These are phyloP conservation scores for Pipistrellus pipistrellus DNA, from an alignment of 2,797 vertebrate genomes.

Conservation along the genomic window DNA sequence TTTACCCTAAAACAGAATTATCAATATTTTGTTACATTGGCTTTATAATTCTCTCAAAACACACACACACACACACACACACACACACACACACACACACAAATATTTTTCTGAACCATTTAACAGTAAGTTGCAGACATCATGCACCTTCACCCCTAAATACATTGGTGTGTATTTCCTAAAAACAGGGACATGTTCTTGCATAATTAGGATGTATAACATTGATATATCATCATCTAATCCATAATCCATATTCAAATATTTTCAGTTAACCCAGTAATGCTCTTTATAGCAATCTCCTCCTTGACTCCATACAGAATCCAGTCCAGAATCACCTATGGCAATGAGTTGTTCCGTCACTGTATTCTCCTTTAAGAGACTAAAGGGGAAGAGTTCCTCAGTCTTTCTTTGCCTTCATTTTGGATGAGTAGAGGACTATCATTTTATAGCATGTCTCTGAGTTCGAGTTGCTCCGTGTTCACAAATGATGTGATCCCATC, in stretches of 20 bases:
- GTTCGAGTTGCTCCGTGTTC: not conserved
- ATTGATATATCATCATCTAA: not conserved
- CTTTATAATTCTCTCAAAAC: not conserved
- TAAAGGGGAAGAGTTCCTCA: not conserved
- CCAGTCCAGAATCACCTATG: not conserved
- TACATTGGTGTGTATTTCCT: not conserved
- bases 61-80: not conserved
- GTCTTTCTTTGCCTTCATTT: not conserved
- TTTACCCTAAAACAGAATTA: not conserved
- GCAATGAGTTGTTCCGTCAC: not conserved
- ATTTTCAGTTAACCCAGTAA: not conserved
- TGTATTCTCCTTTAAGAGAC: not conserved
- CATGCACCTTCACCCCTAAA: not conserved
- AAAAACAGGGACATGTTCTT: not conserved
- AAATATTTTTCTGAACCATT: not conserved
- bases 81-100: not conserved
- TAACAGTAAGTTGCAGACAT: conserved; percentile 9
- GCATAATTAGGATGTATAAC: not conserved
- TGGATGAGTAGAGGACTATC: not conserved
- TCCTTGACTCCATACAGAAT: not conserved
- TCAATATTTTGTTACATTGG: conserved; percentile 2
- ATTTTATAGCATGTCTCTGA: not conserved
- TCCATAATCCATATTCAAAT: conserved; percentile 19
- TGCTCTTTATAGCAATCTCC: not conserved
- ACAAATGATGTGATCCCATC: not conserved